Percentiles rank a stretch among this genome's conserved stretches.
Conservation (phyloP, 2,797 vertebrate genomes). For the Aplochiton taeniatus region DNA sequence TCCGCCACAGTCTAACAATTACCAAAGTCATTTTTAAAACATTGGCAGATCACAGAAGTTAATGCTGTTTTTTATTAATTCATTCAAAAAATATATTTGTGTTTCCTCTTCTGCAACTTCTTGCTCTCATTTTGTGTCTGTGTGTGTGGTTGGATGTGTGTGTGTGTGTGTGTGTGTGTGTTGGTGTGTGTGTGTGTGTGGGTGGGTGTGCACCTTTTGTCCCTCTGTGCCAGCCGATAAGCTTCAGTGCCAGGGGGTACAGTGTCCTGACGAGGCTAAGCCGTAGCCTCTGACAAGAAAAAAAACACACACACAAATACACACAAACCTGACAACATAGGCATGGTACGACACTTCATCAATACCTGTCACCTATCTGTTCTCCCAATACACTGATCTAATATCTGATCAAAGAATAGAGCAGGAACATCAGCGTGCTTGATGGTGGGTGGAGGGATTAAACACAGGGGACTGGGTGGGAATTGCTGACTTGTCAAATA, state of each 20-base stretch:
- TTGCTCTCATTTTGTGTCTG: background rate
- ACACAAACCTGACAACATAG: slow-evolving; percentile 11
- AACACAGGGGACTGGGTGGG: too few species aligned
- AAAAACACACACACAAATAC: slow-evolving; percentile 7
- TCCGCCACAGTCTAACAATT: too few species aligned
- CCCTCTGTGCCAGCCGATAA: background rate
- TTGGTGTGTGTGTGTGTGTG: background rate
- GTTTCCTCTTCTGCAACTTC: too few species aligned
- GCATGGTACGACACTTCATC: slow-evolving; percentile 19
- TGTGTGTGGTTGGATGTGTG: slow-evolving; percentile 7
- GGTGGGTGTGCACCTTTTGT: background rate
- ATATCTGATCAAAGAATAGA: slow-evolving; percentile 10
- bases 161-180: slow-evolving; percentile 2
- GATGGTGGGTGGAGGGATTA: background rate
- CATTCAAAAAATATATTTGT: too few species aligned
- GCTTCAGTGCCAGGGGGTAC: background rate
- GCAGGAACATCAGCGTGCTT: background rate
- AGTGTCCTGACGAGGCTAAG: slow-evolving; percentile 2
- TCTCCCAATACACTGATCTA: slow-evolving; percentile 16
- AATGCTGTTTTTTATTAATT: too few species aligned
- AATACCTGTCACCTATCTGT: slow-evolving; percentile 20
- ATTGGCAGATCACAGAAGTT: too few species aligned
- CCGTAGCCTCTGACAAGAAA: slow-evolving; percentile 1
- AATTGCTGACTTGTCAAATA: too few species aligned
- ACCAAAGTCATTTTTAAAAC: too few species aligned